Evolutionary conservation across 2,113 vertebrate genomes (phyloP).

Genomic region (Chaetorhynchus papuensis): DNA sequence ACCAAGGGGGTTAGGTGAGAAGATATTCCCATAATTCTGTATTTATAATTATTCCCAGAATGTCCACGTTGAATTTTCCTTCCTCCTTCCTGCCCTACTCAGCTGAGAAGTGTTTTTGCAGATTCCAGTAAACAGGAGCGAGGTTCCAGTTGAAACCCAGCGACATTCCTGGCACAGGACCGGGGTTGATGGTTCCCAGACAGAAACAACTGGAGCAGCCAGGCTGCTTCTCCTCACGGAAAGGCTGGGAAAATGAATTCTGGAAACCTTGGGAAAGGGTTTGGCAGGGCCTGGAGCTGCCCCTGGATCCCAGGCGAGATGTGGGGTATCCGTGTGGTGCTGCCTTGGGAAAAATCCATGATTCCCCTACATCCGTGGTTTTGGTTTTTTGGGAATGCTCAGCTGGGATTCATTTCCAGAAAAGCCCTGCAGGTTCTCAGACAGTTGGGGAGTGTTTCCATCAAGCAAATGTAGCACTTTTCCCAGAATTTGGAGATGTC

Average conservation of each 20-base stretch:
- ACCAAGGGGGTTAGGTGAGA: neutral
- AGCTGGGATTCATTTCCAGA: neutral
- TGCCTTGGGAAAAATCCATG: neutral
- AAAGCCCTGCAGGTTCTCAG: neutral
- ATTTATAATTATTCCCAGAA: neutral
- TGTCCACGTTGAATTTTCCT: neutral
- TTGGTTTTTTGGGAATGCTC: neutral
- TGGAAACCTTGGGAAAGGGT: neutral
- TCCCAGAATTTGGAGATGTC: neutral
- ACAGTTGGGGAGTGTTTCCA: neutral
- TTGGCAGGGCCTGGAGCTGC: neutral
- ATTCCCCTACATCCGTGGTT: neutral
- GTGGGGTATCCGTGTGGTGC: neutral
- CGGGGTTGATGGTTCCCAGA: neutral
- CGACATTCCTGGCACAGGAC: neutral
- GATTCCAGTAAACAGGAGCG: neutral
- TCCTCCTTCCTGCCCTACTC: neutral
- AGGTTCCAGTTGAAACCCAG: neutral
- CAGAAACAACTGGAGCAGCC: neutral
- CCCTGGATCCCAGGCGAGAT: rapidly evolving
- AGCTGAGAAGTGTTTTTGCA: neutral
- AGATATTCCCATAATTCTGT: neutral
- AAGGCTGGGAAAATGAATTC: neutral
- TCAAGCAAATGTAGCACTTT: neutral
- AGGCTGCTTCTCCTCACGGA: neutral